Evolutionary conservation across 2,888 invertebrate genomes (phyloP).

Genomic region (Limenitis camilla): DNA sequence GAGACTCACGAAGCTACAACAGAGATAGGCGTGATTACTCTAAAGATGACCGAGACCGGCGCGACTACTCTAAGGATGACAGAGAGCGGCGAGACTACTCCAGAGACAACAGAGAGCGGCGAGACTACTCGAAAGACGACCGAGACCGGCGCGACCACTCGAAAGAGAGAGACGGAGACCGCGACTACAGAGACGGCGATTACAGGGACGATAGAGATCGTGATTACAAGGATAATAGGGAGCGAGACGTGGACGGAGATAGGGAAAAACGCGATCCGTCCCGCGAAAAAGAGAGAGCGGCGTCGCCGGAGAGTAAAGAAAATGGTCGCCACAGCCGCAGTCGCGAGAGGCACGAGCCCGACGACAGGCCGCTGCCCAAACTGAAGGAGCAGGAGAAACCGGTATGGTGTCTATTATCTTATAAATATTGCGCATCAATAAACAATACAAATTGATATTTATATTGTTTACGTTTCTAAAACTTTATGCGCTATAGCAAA

Average conservation of each 20-base stretch:
- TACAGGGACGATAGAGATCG: conserved; percentile 25
- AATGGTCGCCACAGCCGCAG: conserved; percentile 53
- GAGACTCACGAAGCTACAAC: conserved; percentile 60
- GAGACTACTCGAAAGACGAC: conserved; percentile 30
- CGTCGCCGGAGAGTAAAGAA: conserved; percentile 16
- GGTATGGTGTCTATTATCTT: conserved; percentile 53
- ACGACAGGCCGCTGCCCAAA: conserved; percentile 77
- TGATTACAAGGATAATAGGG: conserved; percentile 18
- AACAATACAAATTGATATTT: conserved; percentile 30
- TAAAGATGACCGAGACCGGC: conserved; percentile 31
- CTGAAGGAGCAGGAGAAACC: conserved; percentile 82
- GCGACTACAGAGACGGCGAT: conserved; percentile 33
- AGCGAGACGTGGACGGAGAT: conserved; percentile 17
- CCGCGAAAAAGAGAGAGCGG: conserved; percentile 7
- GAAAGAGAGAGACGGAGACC: conserved; percentile 34
- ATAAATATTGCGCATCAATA: conserved; percentile 41
- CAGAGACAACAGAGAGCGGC: conserved; percentile 27
- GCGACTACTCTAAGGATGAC: conserved; percentile 33
- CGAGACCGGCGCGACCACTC: conserved; percentile 26
- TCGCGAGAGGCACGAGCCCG: conserved; percentile 45
- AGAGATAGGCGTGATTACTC: conserved; percentile 38
- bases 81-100: conserved; percentile 32
- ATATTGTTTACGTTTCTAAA: conserved; percentile 32
- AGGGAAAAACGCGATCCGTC: conserved; percentile 13
- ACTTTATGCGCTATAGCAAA: conserved; percentile 43